Conservation (phyloP, 2,797 vertebrate species). For the Triplophysa bombifrons region DNA sequence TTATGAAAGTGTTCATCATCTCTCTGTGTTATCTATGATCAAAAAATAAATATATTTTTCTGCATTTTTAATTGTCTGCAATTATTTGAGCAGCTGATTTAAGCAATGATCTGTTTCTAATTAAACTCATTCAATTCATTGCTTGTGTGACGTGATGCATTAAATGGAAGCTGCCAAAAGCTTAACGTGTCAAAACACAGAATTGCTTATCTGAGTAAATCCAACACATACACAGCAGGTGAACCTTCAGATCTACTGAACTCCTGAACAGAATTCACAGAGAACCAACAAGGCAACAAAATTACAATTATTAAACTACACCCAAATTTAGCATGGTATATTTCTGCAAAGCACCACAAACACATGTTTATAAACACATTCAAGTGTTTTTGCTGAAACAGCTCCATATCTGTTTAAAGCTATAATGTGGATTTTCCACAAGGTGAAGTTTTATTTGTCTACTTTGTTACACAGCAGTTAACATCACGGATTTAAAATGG, state of each 20-base stretch:
- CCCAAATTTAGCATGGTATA: no score
- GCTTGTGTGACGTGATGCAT: conserved; percentile 76
- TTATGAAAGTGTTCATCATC: background rate
- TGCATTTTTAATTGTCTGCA: conserved; percentile 11
- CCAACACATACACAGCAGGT: no score
- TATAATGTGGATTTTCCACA: background rate
- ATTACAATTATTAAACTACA: no score
- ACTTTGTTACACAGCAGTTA: background rate
- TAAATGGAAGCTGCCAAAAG: conserved; percentile 69
- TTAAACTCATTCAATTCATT: conserved; percentile 78
- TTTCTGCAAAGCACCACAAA: no score
- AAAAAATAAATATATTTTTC: background rate
- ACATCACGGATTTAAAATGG: background rate
- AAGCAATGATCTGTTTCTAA: conserved; percentile 75
- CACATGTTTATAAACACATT: no score
- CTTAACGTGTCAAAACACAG: background rate
- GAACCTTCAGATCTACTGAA: no score
- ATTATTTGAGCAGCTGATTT: conserved; percentile 70
- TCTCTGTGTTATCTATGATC: background rate
- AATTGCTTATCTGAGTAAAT: no score
- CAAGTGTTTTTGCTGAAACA: background rate
- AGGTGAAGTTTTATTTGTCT: background rate
- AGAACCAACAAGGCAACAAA: no score
- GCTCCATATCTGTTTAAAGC: background rate
- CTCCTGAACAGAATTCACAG: no score